A percentile compares a stretch with the other conserved stretches of the same genome.
phyloP scores from a whole-genome alignment of 2,797 vertebrate genomes.

The Tadarida brasiliensis region DNA sequence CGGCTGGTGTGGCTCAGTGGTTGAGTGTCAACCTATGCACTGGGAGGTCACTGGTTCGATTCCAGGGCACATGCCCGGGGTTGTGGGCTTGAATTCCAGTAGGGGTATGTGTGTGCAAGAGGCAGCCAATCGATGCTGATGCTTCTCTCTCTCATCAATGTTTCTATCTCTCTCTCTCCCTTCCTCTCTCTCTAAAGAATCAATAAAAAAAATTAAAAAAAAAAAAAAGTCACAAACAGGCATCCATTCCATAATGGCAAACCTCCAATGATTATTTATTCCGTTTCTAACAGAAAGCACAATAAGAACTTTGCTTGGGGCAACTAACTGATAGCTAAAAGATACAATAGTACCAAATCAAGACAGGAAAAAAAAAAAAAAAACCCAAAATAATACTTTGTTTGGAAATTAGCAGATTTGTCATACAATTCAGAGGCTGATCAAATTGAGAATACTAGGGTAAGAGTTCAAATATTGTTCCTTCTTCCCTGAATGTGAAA shows the following conservation, averaged over 20 bases:
- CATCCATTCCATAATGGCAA: not conserved
- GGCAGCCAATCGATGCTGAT: too few relatives aligned
- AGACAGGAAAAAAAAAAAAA: not conserved
- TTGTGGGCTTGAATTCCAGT: too few relatives aligned
- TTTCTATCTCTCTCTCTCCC: too few relatives aligned
- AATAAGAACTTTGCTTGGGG: not conserved
- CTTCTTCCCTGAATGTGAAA: not conserved
- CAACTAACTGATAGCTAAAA: not conserved
- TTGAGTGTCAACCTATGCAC: too few relatives aligned
- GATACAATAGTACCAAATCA: not conserved
- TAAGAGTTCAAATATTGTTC: not conserved
- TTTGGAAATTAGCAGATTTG: slow-evolving; percentile 19
- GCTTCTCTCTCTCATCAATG: too few relatives aligned
- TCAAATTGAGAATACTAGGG: not conserved
- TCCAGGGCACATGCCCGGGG: too few relatives aligned
- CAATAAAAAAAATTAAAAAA: slow-evolving; percentile 89
- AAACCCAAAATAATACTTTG: not conserved
- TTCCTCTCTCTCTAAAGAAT: slow-evolving; percentile 90
- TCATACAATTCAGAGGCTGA: not conserved
- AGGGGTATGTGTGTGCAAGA: too few relatives aligned
- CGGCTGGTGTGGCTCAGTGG: not conserved
- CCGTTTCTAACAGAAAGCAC: slow-evolving; percentile 30
- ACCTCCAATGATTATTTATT: not conserved
- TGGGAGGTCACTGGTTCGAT: too few relatives aligned
- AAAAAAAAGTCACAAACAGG: slow-evolving; percentile 40